Evolutionary conservation across 1,140 invertebrate species (phyloP).

Genomic region (Schlechtendalia chinensis): DNA sequence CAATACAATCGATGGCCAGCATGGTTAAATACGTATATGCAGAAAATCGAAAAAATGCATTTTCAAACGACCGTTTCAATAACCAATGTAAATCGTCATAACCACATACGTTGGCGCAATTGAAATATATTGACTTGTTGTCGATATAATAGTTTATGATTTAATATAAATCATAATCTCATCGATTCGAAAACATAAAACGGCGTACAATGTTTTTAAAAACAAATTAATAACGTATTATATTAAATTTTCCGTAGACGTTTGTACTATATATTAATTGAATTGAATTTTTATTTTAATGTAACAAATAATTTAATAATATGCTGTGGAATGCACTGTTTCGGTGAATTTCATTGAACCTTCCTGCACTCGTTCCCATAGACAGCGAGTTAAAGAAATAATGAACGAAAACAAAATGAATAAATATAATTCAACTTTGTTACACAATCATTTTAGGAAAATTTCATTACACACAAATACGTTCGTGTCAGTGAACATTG

Average conservation of each 20-base stretch:
- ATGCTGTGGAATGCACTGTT: not conserved
- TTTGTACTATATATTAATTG: no score
- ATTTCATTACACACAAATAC: not conserved
- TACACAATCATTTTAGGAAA: not conserved
- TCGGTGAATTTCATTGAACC: not conserved
- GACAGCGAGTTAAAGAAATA: not conserved
- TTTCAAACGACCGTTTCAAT: not conserved
- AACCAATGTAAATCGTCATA: not conserved
- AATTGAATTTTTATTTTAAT: no score
- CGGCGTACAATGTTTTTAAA: no score
- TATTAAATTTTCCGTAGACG: no score
- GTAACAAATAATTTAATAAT: no score
- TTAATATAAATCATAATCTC: no score
- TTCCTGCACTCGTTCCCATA: not conserved
- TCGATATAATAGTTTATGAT: no score
- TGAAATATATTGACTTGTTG: no score
- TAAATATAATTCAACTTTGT: not conserved
- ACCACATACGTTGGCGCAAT: not conserved
- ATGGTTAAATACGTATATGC: not conserved
- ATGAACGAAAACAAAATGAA: not conserved
- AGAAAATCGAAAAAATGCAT: not conserved
- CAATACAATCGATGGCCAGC: not conserved
- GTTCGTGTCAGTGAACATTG: not conserved
- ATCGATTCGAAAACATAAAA: no score
- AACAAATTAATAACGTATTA: no score